Conservation (phyloP, 92 coral and sea anemone genomes). For the Actinernus sp. region DNA sequence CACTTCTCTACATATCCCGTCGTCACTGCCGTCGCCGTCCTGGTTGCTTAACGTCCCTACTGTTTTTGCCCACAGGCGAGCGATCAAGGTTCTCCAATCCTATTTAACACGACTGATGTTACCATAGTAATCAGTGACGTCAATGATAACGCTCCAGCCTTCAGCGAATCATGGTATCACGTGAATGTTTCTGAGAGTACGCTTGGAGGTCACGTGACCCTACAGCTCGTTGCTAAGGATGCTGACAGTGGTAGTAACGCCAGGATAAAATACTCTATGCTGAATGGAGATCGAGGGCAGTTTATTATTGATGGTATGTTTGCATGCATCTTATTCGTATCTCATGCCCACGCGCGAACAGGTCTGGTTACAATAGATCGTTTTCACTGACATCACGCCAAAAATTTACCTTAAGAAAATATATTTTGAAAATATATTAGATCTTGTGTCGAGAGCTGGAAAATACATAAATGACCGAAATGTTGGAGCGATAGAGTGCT, state of each 20-base stretch:
- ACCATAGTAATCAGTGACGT: constrained; percentile 66
- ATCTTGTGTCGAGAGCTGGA: too few relatives aligned
- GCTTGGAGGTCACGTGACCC: constrained; percentile 47
- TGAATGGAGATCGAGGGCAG: constrained; percentile 26
- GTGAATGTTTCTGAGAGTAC: constrained; percentile 63
- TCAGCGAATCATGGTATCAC: constrained; percentile 49
- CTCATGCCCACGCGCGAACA: too few relatives aligned
- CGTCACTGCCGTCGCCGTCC: too few relatives aligned
- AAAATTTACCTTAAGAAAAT: too few relatives aligned
- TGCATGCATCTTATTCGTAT: too few relatives aligned
- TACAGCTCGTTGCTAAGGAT: constrained; percentile 30
- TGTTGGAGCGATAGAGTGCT: too few relatives aligned
- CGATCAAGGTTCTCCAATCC: constrained; percentile 12
- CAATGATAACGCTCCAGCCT: constrained; percentile 89
- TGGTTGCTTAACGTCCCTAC: too few relatives aligned
- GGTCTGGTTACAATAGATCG: too few relatives aligned
- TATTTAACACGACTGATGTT: constrained; percentile 66
- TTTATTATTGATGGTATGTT: constrained; percentile 50
- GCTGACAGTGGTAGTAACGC: constrained; percentile 68
- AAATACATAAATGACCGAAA: too few relatives aligned
- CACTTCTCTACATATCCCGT: too few relatives aligned
- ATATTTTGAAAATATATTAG: too few relatives aligned
- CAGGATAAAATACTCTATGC: constrained; percentile 39
- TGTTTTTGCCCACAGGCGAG: constrained; percentile 8
- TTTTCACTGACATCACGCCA: too few relatives aligned